Percentiles rank a stretch among this genome's conserved stretches.
phyloP scores from a whole-genome alignment of 2,888 invertebrate genomes.

The Zhuqinia jingwanae region DNA sequence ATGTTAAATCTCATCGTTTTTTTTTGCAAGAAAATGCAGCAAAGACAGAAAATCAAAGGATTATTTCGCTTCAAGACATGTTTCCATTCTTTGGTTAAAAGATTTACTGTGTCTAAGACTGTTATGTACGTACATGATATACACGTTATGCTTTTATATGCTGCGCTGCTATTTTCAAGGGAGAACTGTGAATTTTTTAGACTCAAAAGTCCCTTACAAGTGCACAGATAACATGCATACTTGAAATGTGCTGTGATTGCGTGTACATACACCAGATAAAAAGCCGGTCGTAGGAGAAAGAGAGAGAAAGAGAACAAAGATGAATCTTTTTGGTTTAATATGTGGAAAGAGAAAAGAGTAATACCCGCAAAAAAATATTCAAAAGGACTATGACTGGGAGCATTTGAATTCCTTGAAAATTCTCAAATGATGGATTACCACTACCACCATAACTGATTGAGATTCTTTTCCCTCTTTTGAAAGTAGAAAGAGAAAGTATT shows the following conservation, averaged over 20 bases:
- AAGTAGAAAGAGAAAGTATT: not conserved
- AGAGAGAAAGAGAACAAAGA: not conserved
- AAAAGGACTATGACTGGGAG: not conserved
- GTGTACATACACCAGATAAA: constrained; percentile 27
- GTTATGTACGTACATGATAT: too few species aligned
- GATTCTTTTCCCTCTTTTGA: not conserved
- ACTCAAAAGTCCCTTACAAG: not conserved
- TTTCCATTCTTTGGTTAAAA: not conserved
- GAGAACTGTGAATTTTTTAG: not conserved
- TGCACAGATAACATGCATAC: too few species aligned
- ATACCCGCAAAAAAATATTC: constrained; percentile 15
- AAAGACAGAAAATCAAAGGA: constrained; percentile 64
- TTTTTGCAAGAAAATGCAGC: constrained; percentile 39
- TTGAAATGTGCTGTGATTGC: constrained; percentile 28
- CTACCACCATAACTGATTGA: not conserved
- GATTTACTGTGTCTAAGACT: constrained; percentile 30
- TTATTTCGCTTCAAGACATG: constrained; percentile 59
- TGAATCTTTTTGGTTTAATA: constrained; percentile 2
- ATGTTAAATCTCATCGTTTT: constrained; percentile 26
- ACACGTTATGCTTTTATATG: too few species aligned
- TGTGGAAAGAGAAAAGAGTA: not conserved
- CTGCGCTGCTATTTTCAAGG: constrained; percentile 13
- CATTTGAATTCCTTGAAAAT: constrained; percentile 1
- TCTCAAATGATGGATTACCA: constrained; percentile 49
- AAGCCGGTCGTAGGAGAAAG: not conserved